Percentiles rank a stretch among this genome's conserved stretches.
These are phyloP conservation scores for Sitta europaea DNA, from an alignment of 2,113 vertebrate genomes.

Conservation along the genomic window DNA sequence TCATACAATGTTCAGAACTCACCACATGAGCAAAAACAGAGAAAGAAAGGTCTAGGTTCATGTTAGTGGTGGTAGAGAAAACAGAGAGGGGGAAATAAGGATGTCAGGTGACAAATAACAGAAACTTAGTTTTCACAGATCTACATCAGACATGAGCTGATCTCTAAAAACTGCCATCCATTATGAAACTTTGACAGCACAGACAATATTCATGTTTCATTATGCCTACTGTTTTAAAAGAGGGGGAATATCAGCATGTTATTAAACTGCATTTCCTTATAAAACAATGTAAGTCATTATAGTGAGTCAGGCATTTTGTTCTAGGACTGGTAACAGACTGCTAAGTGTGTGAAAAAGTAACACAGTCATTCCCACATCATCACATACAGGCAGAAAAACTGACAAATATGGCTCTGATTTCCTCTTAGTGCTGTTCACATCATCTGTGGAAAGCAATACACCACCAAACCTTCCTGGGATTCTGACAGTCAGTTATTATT, in stretches of 20 bases:
- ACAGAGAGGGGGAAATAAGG: not conserved
- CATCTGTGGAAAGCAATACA: not conserved
- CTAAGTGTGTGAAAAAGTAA: not conserved
- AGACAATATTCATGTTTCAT: not conserved
- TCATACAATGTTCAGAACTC: not conserved
- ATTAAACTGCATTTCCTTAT: not conserved
- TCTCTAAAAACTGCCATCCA: not conserved
- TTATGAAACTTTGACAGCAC: not conserved
- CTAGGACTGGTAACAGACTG: not conserved
- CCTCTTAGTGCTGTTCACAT: not conserved
- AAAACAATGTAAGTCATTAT: not conserved
- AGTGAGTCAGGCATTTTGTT: slow-evolving; percentile 38
- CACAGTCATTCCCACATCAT: not conserved
- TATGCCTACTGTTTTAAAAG: not conserved
- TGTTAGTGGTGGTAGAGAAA: not conserved
- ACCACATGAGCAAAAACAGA: not conserved
- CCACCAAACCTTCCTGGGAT: not conserved
- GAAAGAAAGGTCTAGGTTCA: not conserved
- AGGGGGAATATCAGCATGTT: not conserved
- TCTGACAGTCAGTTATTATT: not conserved
- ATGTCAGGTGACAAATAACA: not conserved
- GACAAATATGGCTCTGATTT: not conserved
- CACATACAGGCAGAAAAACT: not conserved
- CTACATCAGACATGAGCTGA: not conserved
- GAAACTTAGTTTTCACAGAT: not conserved